phyloP scores from a whole-genome alignment of 2,113 vertebrate species.

The Nibea coibor region DNA sequence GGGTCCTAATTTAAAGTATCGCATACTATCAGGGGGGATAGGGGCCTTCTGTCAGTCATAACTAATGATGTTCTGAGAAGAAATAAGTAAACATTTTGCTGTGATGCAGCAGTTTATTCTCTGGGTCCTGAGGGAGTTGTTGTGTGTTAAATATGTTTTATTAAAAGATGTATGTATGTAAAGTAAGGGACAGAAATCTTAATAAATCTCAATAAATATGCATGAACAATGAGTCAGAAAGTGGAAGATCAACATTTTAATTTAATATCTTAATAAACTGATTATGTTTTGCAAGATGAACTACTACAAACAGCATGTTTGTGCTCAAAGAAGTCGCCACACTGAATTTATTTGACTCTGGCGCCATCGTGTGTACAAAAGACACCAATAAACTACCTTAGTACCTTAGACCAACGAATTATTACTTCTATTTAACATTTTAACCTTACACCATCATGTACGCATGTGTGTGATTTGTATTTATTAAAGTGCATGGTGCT shows the following conservation, averaged over 20 bases:
- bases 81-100: too few species aligned
- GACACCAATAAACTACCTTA: constrained; percentile 17
- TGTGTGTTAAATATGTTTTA: not conserved
- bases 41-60: too few species aligned
- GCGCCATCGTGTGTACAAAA: constrained; percentile 73
- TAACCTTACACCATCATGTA: not conserved
- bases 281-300: not conserved
- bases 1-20: too few species aligned
- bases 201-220: too few species aligned
- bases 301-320: not conserved
- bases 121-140: too few species aligned
- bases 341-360: constrained; percentile 44
- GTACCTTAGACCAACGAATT: not conserved
- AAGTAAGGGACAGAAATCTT: not conserved
- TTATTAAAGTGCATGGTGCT: not conserved
- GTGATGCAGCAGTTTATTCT: too few species aligned
- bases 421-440: not conserved
- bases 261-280: not conserved
- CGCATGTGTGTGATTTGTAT: not conserved
- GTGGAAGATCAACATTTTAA: not conserved
- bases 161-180: not conserved
- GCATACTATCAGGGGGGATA: too few species aligned
- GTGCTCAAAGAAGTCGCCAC: not conserved
- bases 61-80: too few species aligned
- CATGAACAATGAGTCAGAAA: not conserved